Evolutionary conservation across 2,888 invertebrate species (phyloP).

Genomic region (Ceriagrion tenellum): DNA sequence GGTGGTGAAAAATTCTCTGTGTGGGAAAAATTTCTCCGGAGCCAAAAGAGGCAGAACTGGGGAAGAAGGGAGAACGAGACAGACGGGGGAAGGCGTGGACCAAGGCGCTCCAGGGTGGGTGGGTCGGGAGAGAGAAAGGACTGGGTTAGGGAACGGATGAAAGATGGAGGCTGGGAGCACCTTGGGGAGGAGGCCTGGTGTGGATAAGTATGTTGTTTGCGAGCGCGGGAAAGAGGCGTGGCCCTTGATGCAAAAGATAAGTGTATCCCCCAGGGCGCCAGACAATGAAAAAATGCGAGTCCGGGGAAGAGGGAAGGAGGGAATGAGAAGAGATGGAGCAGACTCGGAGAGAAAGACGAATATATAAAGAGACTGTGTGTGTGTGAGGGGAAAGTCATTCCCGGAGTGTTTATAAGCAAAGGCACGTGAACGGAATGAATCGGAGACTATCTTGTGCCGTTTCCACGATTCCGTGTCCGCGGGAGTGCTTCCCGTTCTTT

Average conservation of each 20-base stretch:
- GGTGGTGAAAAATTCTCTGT: background rate
- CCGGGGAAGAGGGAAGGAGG: background rate
- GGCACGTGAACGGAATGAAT: background rate
- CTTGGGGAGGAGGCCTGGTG: background rate
- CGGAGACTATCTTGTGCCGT: background rate
- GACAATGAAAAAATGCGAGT: background rate
- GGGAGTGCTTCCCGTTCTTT: background rate
- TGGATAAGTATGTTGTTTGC: constrained; percentile 36
- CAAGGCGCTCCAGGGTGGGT: background rate
- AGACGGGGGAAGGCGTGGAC: background rate
- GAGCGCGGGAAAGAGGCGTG: background rate
- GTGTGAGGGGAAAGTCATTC: background rate
- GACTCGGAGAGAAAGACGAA: too few species aligned
- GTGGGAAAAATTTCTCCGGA: background rate
- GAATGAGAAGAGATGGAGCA: background rate
- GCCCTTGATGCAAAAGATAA: background rate
- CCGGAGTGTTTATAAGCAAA: constrained; percentile 4
- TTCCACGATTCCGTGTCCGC: background rate
- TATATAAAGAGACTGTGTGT: too few species aligned
- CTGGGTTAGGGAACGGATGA: background rate
- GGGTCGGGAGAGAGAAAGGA: background rate
- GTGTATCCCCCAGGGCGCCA: background rate
- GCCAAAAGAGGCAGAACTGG: background rate
- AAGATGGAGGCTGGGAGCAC: background rate
- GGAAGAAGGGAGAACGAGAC: background rate